Base-by-base conservation (phyloP, 2,888 invertebrate genomes). In the Tenthredo notha region DNA sequence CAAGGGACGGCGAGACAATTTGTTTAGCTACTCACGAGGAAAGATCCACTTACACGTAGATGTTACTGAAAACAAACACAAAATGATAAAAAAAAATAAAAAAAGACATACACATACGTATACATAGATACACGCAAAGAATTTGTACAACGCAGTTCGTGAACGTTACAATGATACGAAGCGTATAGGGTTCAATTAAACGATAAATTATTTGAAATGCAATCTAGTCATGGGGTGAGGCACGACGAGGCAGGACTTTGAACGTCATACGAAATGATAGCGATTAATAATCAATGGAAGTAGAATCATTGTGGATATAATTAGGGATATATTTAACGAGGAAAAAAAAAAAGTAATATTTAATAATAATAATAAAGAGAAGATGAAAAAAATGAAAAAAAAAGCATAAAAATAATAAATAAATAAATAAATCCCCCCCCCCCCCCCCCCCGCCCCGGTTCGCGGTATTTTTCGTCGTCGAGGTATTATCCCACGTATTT, bases 211-310 rank as follows among this genome's bases (percentile, higher is more conserved):
- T 92, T 92, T 92, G 90, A 91, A 91, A 92, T 90, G 92, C 92
- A 93, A 92, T 93, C 93, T 93, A 93, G 93, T 93, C 93, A 93
- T 90, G 89, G 88, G 88, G 88, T 10, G n/a, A 61, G 87, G 87
- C 87, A 88, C 86, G 87, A 88, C 86, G 87, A 86, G 87, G 86
- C 86, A 85, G 87, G 85, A 80, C 37, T 80, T 15, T 6, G 61
- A 80, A 61, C 61, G 61, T 61, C 80, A 61, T 80, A 61, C 10
- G 37, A 61, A 61, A 80, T 61, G 37, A 61, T 80, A 61, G 61
- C 37, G 80, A 61, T 37, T 80, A 80, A 40, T 80, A 33, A 61
- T 37, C 33, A 80, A 61, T 40, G 50, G 21, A 21, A 61, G 37
- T 80, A 80, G 61, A 33, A 61, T 80, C 61, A 33, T 77, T 54